A percentile compares a stretch with the other conserved stretches of the same genome.
Conservation (phyloP, 2,113 vertebrate genomes). For the Nyctibius bracteatus region DNA sequence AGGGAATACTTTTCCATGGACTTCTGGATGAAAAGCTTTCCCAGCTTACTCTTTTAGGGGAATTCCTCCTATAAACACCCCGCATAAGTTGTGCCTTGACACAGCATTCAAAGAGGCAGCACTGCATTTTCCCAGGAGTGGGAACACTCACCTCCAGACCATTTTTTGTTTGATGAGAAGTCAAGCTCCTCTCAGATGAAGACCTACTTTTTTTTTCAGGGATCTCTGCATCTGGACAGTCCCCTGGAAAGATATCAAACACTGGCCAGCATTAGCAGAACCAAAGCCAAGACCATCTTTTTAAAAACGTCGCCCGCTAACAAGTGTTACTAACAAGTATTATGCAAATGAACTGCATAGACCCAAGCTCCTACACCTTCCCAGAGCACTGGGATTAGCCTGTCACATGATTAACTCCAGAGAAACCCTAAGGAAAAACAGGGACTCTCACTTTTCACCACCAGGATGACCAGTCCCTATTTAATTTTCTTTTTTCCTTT, state of each 20-base stretch:
- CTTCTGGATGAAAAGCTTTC: neutral
- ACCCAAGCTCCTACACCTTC: neutral
- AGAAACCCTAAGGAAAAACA: neutral
- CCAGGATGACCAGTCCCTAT: too few relatives aligned
- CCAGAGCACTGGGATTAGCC: neutral
- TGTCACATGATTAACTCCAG: neutral
- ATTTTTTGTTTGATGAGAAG: neutral
- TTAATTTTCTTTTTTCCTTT: neutral
- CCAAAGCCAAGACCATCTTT: neutral
- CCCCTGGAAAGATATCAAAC: neutral
- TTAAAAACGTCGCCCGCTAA: neutral
- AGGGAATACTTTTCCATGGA: neutral
- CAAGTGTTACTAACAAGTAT: neutral
- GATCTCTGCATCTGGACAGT: neutral
- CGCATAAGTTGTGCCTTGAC: neutral
- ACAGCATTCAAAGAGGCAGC: neutral
- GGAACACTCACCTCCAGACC: neutral
- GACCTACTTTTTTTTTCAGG: neutral
- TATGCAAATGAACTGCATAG: neutral
- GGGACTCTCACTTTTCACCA: neutral
- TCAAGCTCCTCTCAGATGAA: neutral
- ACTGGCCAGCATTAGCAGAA: neutral
- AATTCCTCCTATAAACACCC: too few relatives aligned
- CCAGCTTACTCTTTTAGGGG: neutral
- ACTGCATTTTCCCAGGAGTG: neutral